Percentiles rank a stretch among this genome's conserved stretches.
Conservation (phyloP, 1,140 invertebrate genomes). For the Sitobion miscanthi region DNA sequence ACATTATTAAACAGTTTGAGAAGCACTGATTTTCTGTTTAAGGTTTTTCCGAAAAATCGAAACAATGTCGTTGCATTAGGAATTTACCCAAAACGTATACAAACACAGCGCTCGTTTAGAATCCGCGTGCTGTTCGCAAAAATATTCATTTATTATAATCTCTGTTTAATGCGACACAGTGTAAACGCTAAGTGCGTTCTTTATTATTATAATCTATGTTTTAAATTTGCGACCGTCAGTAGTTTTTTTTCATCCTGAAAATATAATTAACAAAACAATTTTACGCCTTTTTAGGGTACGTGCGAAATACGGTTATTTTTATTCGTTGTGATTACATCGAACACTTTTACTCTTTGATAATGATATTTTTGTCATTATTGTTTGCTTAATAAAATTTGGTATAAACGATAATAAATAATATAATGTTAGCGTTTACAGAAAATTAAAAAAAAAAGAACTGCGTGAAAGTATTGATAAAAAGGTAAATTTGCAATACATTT, state of each 20-base stretch:
- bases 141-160: not conserved
- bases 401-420: not conserved
- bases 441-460: not conserved
- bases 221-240: not conserved
- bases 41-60: not conserved
- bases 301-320: not conserved
- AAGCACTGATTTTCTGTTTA: not conserved
- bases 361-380: not conserved
- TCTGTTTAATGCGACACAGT: not conserved
- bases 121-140: not conserved
- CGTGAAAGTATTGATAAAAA: not conserved
- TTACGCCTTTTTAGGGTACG: not conserved
- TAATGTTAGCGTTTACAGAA: not conserved
- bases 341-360: not conserved
- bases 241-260: not conserved
- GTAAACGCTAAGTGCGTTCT: not conserved
- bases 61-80: not conserved
- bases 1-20: too few relatives aligned
- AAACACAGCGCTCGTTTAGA: not conserved
- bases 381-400: not conserved
- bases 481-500: not conserved
- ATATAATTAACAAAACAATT: constrained; percentile 30
- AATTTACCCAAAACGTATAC: not conserved
- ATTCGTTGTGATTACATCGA: not conserved
- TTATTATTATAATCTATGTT: not conserved